These are phyloP conservation scores for Enoplosus armatus DNA, from an alignment of 2,797 vertebrate genomes.

Conservation along the genomic window DNA sequence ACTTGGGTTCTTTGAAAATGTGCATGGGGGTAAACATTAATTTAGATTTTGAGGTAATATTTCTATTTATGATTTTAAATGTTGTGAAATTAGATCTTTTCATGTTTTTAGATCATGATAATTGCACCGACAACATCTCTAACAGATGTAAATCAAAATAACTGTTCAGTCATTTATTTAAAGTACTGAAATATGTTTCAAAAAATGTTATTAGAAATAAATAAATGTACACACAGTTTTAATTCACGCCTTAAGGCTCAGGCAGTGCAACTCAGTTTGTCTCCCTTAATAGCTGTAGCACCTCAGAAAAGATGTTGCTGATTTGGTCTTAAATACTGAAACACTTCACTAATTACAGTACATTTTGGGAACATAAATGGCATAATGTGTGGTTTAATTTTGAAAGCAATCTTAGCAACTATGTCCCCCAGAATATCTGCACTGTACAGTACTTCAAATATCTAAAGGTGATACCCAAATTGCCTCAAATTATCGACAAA, in stretches of 20 bases:
- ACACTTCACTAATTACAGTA: slow-evolving; percentile 9
- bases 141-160: neutral
- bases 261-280: neutral
- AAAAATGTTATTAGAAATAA: neutral
- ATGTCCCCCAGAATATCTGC: neutral
- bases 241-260: neutral
- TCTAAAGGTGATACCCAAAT: slow-evolving; percentile 12
- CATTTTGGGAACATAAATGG: slow-evolving; percentile 15
- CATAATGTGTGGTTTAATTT: neutral
- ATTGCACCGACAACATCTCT: neutral
- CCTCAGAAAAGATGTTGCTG: neutral
- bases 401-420: neutral
- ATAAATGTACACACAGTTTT: neutral
- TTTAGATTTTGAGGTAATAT: slow-evolving; percentile 10
- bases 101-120: neutral
- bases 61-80: neutral
- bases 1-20: slow-evolving; percentile 29
- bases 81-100: neutral
- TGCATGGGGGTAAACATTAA: neutral
- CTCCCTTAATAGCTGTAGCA: neutral
- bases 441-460: slow-evolving; percentile 3
- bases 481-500: slow-evolving; percentile 19
- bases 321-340: neutral
- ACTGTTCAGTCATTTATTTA: neutral
- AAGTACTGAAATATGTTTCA: neutral